These are phyloP conservation scores for Parnassius mnemosyne DNA, from an alignment of 2,888 invertebrate genomes.

Conservation along the genomic window DNA sequence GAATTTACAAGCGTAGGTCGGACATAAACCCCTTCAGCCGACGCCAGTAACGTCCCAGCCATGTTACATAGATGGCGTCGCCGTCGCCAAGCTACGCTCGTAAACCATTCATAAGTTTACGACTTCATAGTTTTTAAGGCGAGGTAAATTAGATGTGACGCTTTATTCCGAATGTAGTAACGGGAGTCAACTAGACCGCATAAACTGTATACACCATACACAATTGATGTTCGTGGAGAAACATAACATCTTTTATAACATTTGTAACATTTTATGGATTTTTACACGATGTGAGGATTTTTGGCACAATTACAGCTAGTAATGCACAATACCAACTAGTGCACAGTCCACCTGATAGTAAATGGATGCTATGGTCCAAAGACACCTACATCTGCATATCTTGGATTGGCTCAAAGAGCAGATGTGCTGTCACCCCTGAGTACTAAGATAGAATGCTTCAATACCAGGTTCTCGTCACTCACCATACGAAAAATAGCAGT, in stretches of 20 bases:
- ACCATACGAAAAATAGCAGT: too few species aligned
- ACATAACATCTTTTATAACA: neutral
- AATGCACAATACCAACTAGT: too few species aligned
- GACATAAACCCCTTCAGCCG: constrained; percentile 25
- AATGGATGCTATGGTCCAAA: too few species aligned
- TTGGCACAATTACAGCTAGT: too few species aligned
- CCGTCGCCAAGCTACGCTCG: constrained; percentile 21
- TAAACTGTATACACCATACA: constrained; percentile 1
- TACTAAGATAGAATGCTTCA: too few species aligned
- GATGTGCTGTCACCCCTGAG: too few species aligned
- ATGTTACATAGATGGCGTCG: constrained; percentile 20
- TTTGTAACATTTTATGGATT: constrained; percentile 19
- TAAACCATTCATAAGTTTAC: constrained; percentile 30
- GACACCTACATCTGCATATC: too few species aligned
- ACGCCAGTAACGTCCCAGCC: constrained; percentile 26
- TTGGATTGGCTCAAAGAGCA: too few species aligned
- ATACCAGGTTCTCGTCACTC: too few species aligned
- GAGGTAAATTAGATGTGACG: constrained; percentile 24
- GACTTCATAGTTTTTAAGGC: constrained; percentile 24
- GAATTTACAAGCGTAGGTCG: constrained; percentile 30
- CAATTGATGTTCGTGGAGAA: constrained; percentile 1
- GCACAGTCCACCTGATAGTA: too few species aligned
- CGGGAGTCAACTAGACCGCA: constrained; percentile 7
- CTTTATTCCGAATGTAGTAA: constrained; percentile 26
- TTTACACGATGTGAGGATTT: neutral